Conservation (phyloP, 2,888 invertebrate genomes). For the Drosophila algonquin region DNA sequence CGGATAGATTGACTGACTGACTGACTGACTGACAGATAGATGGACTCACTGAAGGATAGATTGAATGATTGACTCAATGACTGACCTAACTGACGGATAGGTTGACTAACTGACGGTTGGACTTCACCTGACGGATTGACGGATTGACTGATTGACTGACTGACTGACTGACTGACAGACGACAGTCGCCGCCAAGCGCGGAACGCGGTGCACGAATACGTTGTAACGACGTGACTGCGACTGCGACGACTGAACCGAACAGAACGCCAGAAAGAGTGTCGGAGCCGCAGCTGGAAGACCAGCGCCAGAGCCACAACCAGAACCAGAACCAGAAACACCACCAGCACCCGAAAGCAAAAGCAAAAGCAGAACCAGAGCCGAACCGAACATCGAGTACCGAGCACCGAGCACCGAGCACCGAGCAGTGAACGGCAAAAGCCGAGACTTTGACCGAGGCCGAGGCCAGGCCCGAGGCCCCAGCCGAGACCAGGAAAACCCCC, state of each 20-base stretch:
- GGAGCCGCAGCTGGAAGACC: slow-evolving; percentile 17
- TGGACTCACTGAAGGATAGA: neutral
- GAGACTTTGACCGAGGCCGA: slow-evolving; percentile 13
- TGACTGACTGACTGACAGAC: slow-evolving; percentile 51
- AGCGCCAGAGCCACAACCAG: slow-evolving; percentile 12
- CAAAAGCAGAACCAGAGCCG: neutral
- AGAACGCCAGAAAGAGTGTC: slow-evolving; percentile 57
- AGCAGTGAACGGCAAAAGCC: neutral
- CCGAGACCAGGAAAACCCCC: slow-evolving; percentile 4
- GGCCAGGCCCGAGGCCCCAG: slow-evolving; percentile 17
- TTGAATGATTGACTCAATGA: slow-evolving; percentile 10
- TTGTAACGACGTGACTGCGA: slow-evolving; percentile 79
- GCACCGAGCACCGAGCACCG: neutral
- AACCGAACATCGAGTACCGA: neutral
- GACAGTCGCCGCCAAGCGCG: slow-evolving; percentile 64
- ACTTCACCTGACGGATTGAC: neutral
- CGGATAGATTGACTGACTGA: slow-evolving; percentile 1
- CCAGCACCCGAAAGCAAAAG: neutral
- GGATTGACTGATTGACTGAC: slow-evolving; percentile 5
- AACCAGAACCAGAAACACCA: slow-evolving; percentile 17
- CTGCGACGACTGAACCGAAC: slow-evolving; percentile 72
- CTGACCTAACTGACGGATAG: slow-evolving; percentile 1
- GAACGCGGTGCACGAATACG: slow-evolving; percentile 65
- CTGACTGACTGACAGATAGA: neutral
- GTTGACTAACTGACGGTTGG: slow-evolving; percentile 1